These are phyloP conservation scores for Sylvilagus bachmani DNA, from an alignment of 2,113 vertebrate genomes.

Conservation along the genomic window DNA sequence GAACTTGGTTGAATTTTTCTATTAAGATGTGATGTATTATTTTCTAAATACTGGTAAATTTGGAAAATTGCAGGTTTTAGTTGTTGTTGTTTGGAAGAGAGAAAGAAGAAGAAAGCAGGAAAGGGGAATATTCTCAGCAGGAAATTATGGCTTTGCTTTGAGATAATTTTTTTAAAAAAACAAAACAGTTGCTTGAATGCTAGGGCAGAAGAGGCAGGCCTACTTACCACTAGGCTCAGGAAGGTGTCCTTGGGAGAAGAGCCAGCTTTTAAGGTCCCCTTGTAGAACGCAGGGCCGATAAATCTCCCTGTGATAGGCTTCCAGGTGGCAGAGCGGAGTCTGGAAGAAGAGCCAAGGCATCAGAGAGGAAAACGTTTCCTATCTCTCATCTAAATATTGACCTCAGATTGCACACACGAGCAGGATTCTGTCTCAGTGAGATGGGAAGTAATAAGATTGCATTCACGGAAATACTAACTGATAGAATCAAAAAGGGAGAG, in stretches of 20 bases:
- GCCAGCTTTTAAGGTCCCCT: slow-evolving; percentile 90
- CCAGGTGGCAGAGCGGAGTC: slow-evolving; percentile 90
- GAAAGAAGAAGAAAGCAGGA: not conserved
- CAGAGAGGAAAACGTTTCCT: not conserved
- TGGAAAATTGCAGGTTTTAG: not conserved
- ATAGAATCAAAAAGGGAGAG: too few species aligned
- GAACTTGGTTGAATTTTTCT: not conserved
- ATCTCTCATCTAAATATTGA: accelerated
- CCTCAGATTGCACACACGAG: too few species aligned
- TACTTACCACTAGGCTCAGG: slow-evolving; percentile 91
- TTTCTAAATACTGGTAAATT: not conserved
- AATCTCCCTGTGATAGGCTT: slow-evolving; percentile 84
- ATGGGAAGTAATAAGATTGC: not conserved
- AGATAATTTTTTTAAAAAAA: not conserved
- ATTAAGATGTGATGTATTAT: not conserved
- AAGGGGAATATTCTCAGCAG: not conserved
- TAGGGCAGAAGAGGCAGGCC: not conserved
- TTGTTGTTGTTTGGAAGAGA: not conserved
- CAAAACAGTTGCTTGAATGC: not conserved
- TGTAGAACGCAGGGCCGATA: slow-evolving; percentile 93
- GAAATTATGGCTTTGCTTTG: not conserved
- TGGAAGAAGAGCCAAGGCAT: slow-evolving; percentile 69
- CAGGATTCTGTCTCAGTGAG: not conserved
- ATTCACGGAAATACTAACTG: too few species aligned
- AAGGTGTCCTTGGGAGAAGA: slow-evolving; percentile 94